Percentiles rank a stretch among this genome's conserved stretches.
Conservation (phyloP, 2,797 vertebrate species). For the Stomatorhinus walkeri region DNA sequence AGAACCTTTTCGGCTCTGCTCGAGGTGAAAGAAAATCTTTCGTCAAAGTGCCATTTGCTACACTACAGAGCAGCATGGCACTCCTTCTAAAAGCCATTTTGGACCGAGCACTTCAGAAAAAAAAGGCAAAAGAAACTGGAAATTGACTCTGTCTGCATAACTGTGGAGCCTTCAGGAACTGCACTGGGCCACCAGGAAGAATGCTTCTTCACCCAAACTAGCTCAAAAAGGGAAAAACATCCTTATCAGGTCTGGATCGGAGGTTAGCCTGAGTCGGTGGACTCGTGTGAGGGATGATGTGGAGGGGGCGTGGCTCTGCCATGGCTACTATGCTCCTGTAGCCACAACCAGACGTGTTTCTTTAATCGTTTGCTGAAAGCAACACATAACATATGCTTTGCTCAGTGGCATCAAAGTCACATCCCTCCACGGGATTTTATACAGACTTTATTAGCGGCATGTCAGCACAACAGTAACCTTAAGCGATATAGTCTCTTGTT, state of each 20-base stretch:
- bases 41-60: conserved; percentile 9
- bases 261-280: not conserved
- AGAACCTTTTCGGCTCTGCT: conserved; percentile 2
- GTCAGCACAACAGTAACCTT: not conserved
- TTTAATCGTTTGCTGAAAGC: not conserved
- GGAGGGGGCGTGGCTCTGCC: not conserved
- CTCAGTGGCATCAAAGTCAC: not conserved
- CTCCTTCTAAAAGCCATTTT: not conserved
- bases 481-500: not conserved
- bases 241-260: not conserved
- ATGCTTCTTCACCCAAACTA: not conserved
- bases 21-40: not conserved
- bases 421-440: not conserved
- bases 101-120: not conserved
- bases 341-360: not conserved
- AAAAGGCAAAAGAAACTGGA: not conserved
- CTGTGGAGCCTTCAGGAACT: too few relatives aligned
- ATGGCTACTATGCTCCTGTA: not conserved
- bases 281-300: not conserved
- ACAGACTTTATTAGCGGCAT: not conserved
- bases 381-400: not conserved
- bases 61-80: not conserved
- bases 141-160: not conserved
- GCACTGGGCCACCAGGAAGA: not conserved
- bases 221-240: not conserved